Base-by-base conservation (phyloP, 2,797 vertebrate genomes). In the Pygocentrus nattereri region DNA sequence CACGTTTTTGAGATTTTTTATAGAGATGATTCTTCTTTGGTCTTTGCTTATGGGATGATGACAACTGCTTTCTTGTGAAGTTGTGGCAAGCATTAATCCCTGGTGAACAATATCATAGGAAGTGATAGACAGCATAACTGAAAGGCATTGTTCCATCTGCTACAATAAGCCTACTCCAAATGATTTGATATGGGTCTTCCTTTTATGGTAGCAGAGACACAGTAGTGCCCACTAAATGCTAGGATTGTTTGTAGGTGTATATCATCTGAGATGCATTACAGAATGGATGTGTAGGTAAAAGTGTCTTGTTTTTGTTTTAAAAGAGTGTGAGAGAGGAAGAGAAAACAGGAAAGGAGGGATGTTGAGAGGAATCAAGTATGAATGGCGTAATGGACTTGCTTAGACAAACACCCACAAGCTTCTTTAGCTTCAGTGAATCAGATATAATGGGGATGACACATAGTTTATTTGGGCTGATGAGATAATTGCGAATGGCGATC, bases 401-500 rank as follows among this genome's bases (percentile, higher is more conserved):
- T 92, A 94, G 68, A 94, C 90, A 93, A 94, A 95, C 93, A 93
- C 38, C 38, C 38, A 44, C 92, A 93, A 92, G 93, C 94, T 93
- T 93, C 94, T 95, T 94, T 94, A 93, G 94, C 94, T 93, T 94
- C 94, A 94, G 90, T 92, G 93, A 95, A 90, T 96, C 95, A 94
- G 95, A 94, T 95, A 94, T 95, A 96, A 96, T 95, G 94, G 93
- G 94, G 94, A 94, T 94, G 94, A 96, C 95, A 95, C 93, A 90
- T 94, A 91, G 92, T 95, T 96, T 95, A 94, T 95, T 95, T 85
- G 86, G 94, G 94, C 95, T 95, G 96, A 95, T 95, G 94, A 95
- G 94, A 93, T 94, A 92, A 96, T 95, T 94, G 90, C 87, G 93
- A 95, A 94, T 94, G 92, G 91, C 90, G 93, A 95, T 44, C 8